Percentiles rank a stretch among this genome's conserved stretches.
Conservation (phyloP, 2,113 vertebrate genomes). For the Nicator chloris region DNA sequence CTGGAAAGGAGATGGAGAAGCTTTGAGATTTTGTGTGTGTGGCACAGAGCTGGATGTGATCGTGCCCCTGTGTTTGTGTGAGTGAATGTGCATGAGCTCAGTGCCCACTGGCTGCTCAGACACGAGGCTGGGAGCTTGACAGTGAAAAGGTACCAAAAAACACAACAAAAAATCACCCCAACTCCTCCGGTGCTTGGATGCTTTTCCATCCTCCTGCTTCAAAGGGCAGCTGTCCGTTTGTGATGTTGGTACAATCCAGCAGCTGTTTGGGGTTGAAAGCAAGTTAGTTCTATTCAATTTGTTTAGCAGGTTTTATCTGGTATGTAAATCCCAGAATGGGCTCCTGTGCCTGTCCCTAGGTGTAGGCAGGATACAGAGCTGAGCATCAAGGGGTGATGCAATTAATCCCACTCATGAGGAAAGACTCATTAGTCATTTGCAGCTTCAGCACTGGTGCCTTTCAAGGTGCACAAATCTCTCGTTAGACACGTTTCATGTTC, state of each 20-base stretch:
- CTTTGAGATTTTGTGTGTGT: not conserved
- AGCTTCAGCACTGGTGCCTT: slow-evolving; percentile 5
- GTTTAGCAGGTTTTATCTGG: not conserved
- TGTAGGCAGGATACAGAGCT: not conserved
- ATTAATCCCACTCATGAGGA: slow-evolving; percentile 5
- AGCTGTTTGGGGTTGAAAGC: not conserved
- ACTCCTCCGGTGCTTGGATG: fast-evolving
- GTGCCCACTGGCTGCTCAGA: not conserved
- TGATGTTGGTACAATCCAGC: not conserved
- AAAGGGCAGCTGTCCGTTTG: not conserved
- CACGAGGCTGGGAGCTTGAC: not conserved
- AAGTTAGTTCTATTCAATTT: not conserved
- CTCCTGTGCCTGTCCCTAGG: not conserved
- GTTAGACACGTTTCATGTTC: slow-evolving; percentile 17
- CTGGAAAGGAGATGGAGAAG: fast-evolving
- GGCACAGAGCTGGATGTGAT: not conserved
- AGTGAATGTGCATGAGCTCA: fast-evolving
- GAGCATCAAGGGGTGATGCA: not conserved
- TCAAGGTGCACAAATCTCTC: slow-evolving; percentile 25
- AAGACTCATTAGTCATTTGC: not conserved
- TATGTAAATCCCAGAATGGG: not conserved
- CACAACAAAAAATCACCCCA: not conserved
- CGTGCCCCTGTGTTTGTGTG: fast-evolving
- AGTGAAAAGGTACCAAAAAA: not conserved
- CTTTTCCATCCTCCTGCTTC: not conserved